These are phyloP conservation scores for Eilema caniola DNA, from an alignment of 2,888 invertebrate genomes.

Conservation along the genomic window DNA sequence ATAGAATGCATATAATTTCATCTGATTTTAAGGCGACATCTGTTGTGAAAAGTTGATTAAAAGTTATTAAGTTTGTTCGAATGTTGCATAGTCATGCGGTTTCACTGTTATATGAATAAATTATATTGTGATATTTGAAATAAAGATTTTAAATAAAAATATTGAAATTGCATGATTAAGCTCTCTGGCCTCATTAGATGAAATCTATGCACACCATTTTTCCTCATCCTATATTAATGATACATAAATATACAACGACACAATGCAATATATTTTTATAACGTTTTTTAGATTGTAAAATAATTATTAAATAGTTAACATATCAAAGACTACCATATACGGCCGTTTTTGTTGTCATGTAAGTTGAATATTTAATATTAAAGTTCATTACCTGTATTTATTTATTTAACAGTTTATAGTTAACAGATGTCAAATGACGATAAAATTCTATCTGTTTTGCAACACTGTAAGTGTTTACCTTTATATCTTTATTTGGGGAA, in stretches of 20 bases:
- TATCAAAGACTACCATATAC: constrained; percentile 73
- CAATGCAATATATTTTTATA: constrained; percentile 81
- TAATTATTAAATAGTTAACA: constrained; percentile 64
- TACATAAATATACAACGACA: constrained; percentile 77
- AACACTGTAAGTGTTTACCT: constrained; percentile 81
- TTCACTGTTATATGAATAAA: constrained; percentile 26
- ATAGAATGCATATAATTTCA: constrained; percentile 37
- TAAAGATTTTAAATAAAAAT: constrained; percentile 37
- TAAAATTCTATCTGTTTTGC: constrained; percentile 69
- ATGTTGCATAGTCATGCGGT: constrained; percentile 31
- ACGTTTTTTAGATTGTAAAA: constrained; percentile 68
- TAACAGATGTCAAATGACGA: constrained; percentile 69
- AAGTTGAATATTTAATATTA: constrained; percentile 68
- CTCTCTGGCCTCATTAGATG: constrained; percentile 39
- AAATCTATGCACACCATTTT: constrained; percentile 51
- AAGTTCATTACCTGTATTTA: constrained; percentile 60
- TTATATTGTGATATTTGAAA: constrained; percentile 32
- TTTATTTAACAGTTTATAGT: constrained; percentile 66
- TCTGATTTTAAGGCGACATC: constrained; percentile 22
- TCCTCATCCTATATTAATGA: constrained; percentile 66
- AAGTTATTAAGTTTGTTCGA: not conserved
- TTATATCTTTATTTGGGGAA: constrained; percentile 59
- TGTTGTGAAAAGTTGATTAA: constrained; percentile 15
- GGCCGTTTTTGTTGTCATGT: constrained; percentile 62
- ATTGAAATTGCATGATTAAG: constrained; percentile 34